Evolutionary conservation across 2,797 vertebrate species (phyloP).

Genomic region (Sternarchorhynchus goeldii): DNA sequence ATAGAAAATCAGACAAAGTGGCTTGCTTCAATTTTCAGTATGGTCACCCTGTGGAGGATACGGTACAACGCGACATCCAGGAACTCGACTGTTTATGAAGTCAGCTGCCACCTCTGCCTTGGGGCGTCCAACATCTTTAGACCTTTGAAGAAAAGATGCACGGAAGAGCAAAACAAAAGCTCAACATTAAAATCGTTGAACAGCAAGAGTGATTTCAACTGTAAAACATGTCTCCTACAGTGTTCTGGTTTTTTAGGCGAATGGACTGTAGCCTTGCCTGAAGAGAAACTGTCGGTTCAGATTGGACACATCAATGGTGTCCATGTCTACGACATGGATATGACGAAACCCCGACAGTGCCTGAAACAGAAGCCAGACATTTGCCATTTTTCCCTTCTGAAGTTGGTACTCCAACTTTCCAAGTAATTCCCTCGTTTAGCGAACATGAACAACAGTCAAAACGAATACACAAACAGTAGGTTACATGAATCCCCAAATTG

Average conservation of each 20-base stretch:
- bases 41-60: conserved; percentile 74
- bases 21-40: not conserved
- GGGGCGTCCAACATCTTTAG: conserved; percentile 93
- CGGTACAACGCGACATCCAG: conserved; percentile 88
- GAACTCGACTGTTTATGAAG: conserved; percentile 89
- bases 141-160: conserved; percentile 64
- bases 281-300: conserved; percentile 98
- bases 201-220: not conserved
- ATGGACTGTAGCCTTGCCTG: conserved; percentile 69
- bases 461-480: no score
- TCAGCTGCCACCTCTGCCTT: conserved; percentile 96
- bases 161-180: not conserved
- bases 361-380: conserved; percentile 63
- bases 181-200: not conserved
- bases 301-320: conserved; percentile 96
- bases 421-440: no score
- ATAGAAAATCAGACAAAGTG: conserved; percentile 10
- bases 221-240: not conserved
- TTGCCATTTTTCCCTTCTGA: not conserved
- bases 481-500: no score
- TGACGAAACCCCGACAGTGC: conserved; percentile 94
- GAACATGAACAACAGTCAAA: no score
- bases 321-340: conserved; percentile 98
- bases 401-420: not conserved
- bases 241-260: not conserved